Evolutionary conservation across 1,140 invertebrate genomes (phyloP).

Genomic region (Pseudomyrmex gracilis): DNA sequence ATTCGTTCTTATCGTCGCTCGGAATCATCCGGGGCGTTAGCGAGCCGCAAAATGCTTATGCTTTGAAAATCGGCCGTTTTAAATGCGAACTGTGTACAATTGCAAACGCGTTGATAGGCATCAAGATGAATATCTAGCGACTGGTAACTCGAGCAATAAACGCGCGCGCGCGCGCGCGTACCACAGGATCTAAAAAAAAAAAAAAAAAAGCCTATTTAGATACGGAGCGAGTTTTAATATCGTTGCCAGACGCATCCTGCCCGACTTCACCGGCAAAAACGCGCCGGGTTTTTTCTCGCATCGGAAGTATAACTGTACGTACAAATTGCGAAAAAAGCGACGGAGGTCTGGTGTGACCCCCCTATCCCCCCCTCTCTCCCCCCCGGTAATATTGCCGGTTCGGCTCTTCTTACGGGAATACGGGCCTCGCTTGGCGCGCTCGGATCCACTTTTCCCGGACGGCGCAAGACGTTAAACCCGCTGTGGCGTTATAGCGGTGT

Average conservation of each 20-base stretch:
- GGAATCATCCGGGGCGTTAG: constrained; percentile 25
- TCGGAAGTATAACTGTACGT: not conserved
- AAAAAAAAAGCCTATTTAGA: not conserved
- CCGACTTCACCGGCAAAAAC: no score
- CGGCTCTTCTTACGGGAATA: not conserved
- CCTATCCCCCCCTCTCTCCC: no score
- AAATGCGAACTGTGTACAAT: constrained; percentile 1
- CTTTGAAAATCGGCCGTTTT: constrained; percentile 40
- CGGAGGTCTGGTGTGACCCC: no score
- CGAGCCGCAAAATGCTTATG: constrained; percentile 35
- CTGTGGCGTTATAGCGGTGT: not conserved
- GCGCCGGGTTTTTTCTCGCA: no score
- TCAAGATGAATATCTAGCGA: not conserved
- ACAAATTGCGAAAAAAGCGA: not conserved
- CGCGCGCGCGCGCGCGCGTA: not conserved
- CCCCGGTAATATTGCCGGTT: not conserved
- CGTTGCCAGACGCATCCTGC: no score
- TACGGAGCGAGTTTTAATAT: not conserved
- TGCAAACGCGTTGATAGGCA: constrained; percentile 33
- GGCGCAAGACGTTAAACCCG: constrained; percentile 28
- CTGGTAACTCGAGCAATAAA: constrained; percentile 6
- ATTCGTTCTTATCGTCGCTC: constrained; percentile 21
- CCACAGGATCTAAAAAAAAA: not conserved
- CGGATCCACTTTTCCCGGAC: constrained; percentile 17
- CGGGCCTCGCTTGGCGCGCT: not conserved